Percentiles rank a stretch among this genome's conserved stretches.
phyloP scores from a whole-genome alignment of 2,888 invertebrate genomes.

The Encarsia formosa region DNA sequence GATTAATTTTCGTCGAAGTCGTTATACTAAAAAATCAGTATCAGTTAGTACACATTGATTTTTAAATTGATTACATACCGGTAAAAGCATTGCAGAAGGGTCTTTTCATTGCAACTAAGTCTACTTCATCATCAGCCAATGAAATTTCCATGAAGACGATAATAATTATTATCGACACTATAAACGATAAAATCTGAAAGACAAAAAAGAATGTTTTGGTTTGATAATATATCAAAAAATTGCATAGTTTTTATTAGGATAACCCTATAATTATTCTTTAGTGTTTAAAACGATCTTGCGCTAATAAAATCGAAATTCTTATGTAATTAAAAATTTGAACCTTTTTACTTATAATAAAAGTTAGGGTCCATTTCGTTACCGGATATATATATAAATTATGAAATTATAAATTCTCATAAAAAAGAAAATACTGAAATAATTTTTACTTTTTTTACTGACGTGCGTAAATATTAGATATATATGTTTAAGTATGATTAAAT shows the following conservation, averaged over 20 bases:
- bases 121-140: conserved; percentile 5
- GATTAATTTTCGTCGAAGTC: no score
- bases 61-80: conserved; percentile 55
- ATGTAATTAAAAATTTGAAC: no score
- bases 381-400: no score
- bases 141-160: conserved; percentile 6
- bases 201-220: background rate
- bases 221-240: background rate
- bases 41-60: background rate
- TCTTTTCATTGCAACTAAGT: conserved; percentile 55
- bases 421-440: no score
- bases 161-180: conserved; percentile 13
- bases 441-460: no score
- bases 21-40: background rate
- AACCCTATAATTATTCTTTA: background rate
- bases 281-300: background rate
- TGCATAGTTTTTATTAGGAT: no score
- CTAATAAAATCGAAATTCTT: no score
- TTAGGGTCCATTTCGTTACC: no score
- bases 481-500: no score
- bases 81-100: conserved; percentile 89
- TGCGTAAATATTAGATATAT: no score
- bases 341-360: no score
- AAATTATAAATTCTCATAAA: no score
- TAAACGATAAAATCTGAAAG: conserved; percentile 18